phyloP scores from a whole-genome alignment of 2,888 invertebrate genomes.

The Notodonta dromedarius region DNA sequence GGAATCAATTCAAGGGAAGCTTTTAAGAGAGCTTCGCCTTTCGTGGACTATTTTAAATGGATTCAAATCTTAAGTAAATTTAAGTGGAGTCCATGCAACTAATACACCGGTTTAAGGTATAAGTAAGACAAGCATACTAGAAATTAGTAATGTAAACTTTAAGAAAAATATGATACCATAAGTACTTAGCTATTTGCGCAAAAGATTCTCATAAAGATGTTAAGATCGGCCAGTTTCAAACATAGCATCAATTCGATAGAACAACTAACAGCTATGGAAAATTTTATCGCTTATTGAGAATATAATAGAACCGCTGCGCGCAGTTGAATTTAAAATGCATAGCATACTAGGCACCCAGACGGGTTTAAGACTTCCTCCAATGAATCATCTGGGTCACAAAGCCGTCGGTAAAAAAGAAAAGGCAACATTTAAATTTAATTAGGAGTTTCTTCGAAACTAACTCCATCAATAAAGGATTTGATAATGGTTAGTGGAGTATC shows the following conservation, averaged over 20 bases:
- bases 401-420: constrained; percentile 30
- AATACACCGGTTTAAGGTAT: not conserved
- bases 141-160: not conserved
- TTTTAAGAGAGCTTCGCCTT: constrained; percentile 24
- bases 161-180: not conserved
- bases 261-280: constrained; percentile 33
- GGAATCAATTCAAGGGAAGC: constrained; percentile 30
- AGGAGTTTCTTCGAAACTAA: constrained; percentile 27
- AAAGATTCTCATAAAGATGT: not conserved
- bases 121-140: not conserved
- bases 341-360: constrained; percentile 19
- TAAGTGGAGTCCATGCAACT: constrained; percentile 11
- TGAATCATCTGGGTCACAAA: constrained; percentile 40
- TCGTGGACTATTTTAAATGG: constrained; percentile 17
- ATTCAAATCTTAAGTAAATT: constrained; percentile 19
- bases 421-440: constrained; percentile 35
- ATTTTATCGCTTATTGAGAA: constrained; percentile 38
- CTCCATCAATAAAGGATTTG: constrained; percentile 43
- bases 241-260: constrained; percentile 19
- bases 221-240: not conserved
- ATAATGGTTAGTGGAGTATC: constrained; percentile 42
- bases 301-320: constrained; percentile 10
- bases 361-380: constrained; percentile 25
- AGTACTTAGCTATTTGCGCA: not conserved
- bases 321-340: constrained; percentile 18